Base-by-base conservation (phyloP, 2,888 invertebrate genomes). In the Lycaena phlaeas region DNA sequence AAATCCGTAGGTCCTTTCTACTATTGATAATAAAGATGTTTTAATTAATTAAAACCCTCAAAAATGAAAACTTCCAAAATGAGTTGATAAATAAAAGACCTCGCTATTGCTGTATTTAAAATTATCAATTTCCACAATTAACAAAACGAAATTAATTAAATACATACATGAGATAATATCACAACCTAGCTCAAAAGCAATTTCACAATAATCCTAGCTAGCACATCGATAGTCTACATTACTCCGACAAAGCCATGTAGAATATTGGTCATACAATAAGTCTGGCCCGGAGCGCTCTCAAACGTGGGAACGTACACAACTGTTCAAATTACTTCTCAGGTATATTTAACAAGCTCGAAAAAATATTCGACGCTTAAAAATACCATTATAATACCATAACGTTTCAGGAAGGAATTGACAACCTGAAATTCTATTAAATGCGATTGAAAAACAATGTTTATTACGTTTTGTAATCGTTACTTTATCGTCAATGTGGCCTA, bases 301-400 rank as follows among this genome's bases (percentile, higher is more conserved):
- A 40, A 44, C 69, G 74, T 77, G 81, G 61, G 81, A 78, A 71
- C 52, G 45, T 50, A 49, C 49, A 58, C 81, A 79, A 59, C 74
- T 79, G 79, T 60, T 64, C 57, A 69, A 72, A 74, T 74, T 73
- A 71, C 68, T 63, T 53, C 54, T 55, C 59, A 54, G 39, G 39
- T 40, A 31, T 61, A 65, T 59, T 64, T 59, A 50, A 50, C 50
- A 52, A 53, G 59, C n/a, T n/a, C n/a, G n/a, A n/a, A 58, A 70
- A 69, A 73, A 71, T 70, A 68, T 59, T 22, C 28, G 45, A 50
- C 52, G 47, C 43, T 61, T 56, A 64, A 73, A 76, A 75, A 73
- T 71, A 71, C 62, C 59, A 60, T 64, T 62, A 56, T 48, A 54
- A 50, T 40, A 22, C 10, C 18, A 31, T 31, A 34, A 18, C 34